Percentiles rank a stretch among this genome's conserved stretches.
phyloP scores from a whole-genome alignment of 1,140 invertebrate species.

The Drosophila ogumai region DNA sequence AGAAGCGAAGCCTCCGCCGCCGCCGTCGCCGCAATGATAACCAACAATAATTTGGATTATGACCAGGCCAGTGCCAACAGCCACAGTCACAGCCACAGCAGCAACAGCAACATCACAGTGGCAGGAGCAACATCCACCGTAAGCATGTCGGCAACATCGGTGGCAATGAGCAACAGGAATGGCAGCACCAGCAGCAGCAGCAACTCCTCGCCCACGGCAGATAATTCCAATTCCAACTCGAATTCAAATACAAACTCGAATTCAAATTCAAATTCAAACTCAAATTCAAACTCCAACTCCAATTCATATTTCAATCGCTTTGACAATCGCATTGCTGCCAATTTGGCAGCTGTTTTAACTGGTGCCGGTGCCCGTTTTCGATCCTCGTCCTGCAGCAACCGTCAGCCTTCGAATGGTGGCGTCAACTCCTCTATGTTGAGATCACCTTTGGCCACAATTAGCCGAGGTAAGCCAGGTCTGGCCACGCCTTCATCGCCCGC shows the following conservation, averaged over 20 bases:
- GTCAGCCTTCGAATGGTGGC: slow-evolving; percentile 24
- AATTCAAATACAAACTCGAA: slow-evolving; percentile 47
- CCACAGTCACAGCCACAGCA: slow-evolving; percentile 4
- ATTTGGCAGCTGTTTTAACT: slow-evolving; percentile 74
- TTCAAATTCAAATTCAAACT: slow-evolving; percentile 32
- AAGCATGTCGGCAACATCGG: slow-evolving; percentile 36
- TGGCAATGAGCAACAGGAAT: slow-evolving; percentile 50
- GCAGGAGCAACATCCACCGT: slow-evolving; percentile 3
- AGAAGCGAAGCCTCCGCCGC: slow-evolving; percentile 41
- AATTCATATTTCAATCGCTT: slow-evolving; percentile 78
- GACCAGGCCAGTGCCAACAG: slow-evolving; percentile 61
- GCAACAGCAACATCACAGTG: slow-evolving; percentile 5
- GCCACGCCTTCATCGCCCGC: slow-evolving; percentile 62
- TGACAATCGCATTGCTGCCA: slow-evolving; percentile 80
- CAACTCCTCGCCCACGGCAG: slow-evolving; percentile 72
- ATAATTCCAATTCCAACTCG: slow-evolving; percentile 31
- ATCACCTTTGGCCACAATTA: slow-evolving; percentile 32
- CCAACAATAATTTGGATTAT: slow-evolving; percentile 84
- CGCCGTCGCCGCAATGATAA: slow-evolving; percentile 72
- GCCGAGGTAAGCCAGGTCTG: slow-evolving; percentile 27
- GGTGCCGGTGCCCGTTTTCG: slow-evolving; percentile 72
- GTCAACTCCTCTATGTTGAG: slow-evolving; percentile 5
- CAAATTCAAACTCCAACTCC: slow-evolving; percentile 43
- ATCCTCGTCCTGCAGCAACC: slow-evolving; percentile 72
- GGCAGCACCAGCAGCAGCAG: slow-evolving; percentile 75